Evolutionary conservation across 2,888 invertebrate genomes (phyloP).

Genomic region (Colletes collaris): DNA sequence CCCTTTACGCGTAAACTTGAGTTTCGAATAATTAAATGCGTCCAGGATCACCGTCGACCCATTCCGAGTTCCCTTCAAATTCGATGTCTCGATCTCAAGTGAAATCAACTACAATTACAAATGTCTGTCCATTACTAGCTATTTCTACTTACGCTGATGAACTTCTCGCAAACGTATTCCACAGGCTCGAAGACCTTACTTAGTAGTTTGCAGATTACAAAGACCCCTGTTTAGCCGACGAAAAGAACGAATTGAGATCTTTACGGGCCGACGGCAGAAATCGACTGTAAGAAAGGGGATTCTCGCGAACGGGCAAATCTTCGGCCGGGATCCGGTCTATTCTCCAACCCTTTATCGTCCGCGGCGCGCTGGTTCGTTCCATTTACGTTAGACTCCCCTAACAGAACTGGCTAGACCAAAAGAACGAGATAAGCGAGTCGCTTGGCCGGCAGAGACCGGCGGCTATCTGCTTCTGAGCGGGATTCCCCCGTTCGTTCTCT

Average conservation of each 20-base stretch:
- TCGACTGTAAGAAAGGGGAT: neutral
- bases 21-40: too few relatives aligned
- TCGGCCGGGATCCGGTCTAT: slow-evolving; percentile 1
- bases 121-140: too few relatives aligned
- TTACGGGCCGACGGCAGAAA: neutral
- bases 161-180: neutral
- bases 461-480: slow-evolving; percentile 59
- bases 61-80: too few relatives aligned
- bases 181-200: neutral
- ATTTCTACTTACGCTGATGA: too few relatives aligned
- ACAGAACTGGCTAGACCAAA: slow-evolving; percentile 52
- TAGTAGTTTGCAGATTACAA: too few relatives aligned
- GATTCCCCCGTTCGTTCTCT: slow-evolving; percentile 27
- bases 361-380: slow-evolving; percentile 47
- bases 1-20: too few relatives aligned
- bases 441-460: slow-evolving; percentile 23
- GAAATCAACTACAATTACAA: too few relatives aligned
- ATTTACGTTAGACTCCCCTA: slow-evolving; percentile 56
- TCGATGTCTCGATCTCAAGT: too few relatives aligned
- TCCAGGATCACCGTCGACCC: too few relatives aligned
- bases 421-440: slow-evolving; percentile 63
- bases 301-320: slow-evolving; percentile 19
- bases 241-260: slow-evolving; percentile 25
- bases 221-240: too few relatives aligned
- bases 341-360: slow-evolving; percentile 46